Evolutionary conservation across 35 echinoderm and acorn worm genomes (phyloP), one percentile per base, ranked within the genome.

Genomic region (Apostichopus parvimensis): DNA sequence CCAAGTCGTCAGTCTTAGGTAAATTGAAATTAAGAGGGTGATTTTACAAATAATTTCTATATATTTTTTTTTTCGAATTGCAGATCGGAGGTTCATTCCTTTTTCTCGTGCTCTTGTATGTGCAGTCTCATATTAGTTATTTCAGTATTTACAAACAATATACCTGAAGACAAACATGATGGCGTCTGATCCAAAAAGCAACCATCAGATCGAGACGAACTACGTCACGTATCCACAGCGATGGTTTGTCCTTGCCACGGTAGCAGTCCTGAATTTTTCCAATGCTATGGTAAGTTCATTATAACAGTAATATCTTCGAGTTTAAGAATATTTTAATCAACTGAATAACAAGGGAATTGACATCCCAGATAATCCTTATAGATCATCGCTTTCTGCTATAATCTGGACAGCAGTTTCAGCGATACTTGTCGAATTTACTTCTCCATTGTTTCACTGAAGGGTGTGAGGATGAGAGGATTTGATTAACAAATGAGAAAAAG

Each of bases 201-300:
- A 12, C 58, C 7, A 26, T 79, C 73, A 53, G 55, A 78, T 73
- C 17, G 2, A 28, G 79, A 52, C 58, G 9, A 8, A 60, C 6
- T 81, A 85, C 10, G 56, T 21, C 45, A 86, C 52, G 22, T 99
- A 99, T 89, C 92, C 91, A 56, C 78, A 87, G 66, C 92, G 97
- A 83, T 99, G 97, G 97, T 96, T 77, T 89, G 78, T 99, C 12
- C 53, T 99, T 5, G 93, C 87, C 14, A 95, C 93, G 2, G 71
- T 99, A 28, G 93, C 95, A 12, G 88, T 94, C n/a, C 92, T 99
- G 17, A 99, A 99, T 84, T 93, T 99, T 75, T 94, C 97, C 5
- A 99, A 99, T 90, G 97, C 97, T 24, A 94, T 99, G 95, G 97
- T 99, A 94, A 94, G 94, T 72, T 23, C 8, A 10, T 66, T 21